Base-by-base conservation (phyloP, 2,113 vertebrate species). In the Colossoma macropomum region DNA sequence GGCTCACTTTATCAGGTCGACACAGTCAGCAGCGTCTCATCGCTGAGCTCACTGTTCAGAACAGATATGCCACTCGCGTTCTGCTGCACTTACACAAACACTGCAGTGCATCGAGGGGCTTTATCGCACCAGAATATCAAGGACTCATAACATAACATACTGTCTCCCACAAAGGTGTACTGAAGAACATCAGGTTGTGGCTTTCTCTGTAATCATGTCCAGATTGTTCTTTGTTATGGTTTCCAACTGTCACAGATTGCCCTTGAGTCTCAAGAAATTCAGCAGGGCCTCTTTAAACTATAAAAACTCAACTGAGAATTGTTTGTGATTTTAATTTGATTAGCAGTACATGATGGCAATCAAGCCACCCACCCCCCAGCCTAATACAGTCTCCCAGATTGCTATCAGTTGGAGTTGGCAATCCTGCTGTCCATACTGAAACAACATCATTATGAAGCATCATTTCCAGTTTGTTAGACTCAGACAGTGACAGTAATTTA, bases 21-120 rank as follows among this genome's bases (percentile, higher is more conserved):
- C 13, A 34, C 79, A 81, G 70, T 25, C 79, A 25, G 68, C 34
- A 71, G 23, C 23, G 38, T 12, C 68, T 16, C 68, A 25, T 81
- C 7, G 41, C 45, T 65, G 45, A 27, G 13, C 56, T n/a, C 8
- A 4, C 41, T 81, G 59, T 65, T 74, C 79, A 52, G 27, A 52
- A 21, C 7, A 74, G 79, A 81, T 81, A 81, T 25, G n/a, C 16
- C 54, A 48, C 19, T 19, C 25, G 25, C n/a, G 12, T 28, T 23
- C 66, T 59, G 1, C 52, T 25, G 19, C 50, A 63, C 25, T 62
- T 28, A 48, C 25, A 62, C 27, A 25, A 80, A 80, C 34, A 48
- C 34, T 59, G 21, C 23, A 45, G 25, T 19, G n/a, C 1, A 25
- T 27, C 38, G 17, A 48, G 59, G 3, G 25, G 69, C 17, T 45